phyloP scores from a whole-genome alignment of 2,113 vertebrate species.

The Phycodurus eques region DNA sequence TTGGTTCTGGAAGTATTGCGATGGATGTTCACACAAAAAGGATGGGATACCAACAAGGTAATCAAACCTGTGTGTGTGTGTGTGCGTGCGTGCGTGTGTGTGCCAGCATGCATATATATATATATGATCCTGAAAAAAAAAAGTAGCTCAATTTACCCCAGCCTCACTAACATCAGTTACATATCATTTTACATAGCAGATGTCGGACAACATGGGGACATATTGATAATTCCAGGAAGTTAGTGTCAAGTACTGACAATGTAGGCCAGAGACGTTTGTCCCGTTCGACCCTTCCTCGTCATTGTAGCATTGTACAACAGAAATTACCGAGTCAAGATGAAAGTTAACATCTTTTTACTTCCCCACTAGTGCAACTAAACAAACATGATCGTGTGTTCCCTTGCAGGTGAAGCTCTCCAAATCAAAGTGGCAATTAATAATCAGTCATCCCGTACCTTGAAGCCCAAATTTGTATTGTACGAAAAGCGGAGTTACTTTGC shows the following conservation, averaged over 20 bases:
- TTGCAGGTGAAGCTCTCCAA: constrained; percentile 42
- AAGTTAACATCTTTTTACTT: neutral
- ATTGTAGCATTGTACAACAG: neutral
- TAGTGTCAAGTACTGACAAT: neutral
- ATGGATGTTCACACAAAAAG: constrained; percentile 52
- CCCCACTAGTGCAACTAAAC: neutral
- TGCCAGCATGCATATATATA: no score
- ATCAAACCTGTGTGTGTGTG: no score
- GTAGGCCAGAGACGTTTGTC: neutral
- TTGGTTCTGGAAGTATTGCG: constrained; percentile 61
- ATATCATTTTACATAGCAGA: no score
- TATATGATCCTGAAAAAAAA: no score
- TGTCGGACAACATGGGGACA: no score
- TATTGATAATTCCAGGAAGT: neutral
- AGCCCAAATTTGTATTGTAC: constrained; percentile 53
- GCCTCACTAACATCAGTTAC: no score
- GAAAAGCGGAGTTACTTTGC: constrained; percentile 58
- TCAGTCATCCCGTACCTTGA: constrained; percentile 47
- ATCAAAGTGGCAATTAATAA: constrained; percentile 49
- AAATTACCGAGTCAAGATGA: neutral
- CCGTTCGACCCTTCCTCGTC: neutral
- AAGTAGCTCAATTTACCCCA: no score
- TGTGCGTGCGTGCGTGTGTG: no score
- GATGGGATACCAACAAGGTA: constrained; percentile 64
- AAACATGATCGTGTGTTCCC: neutral